Evolutionary conservation across 1,140 invertebrate genomes (phyloP), one percentile per base, ranked within the genome.

Genomic region (Sinella curviseta): DNA sequence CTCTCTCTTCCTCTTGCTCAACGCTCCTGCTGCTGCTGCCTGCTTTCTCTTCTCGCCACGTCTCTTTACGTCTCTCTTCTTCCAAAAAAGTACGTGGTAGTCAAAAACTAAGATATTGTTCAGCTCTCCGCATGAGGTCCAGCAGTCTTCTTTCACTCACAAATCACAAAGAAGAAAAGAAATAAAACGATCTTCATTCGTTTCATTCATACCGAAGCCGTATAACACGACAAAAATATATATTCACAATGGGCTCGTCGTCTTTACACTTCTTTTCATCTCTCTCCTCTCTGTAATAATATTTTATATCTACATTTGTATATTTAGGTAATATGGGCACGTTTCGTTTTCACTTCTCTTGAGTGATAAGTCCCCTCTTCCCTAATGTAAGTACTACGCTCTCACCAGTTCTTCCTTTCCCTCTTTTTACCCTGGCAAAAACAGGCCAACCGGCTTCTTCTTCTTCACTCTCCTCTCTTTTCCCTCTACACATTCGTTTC

Each of bases 71-170:
- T n/a, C n/a, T n/a, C n/a, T n/a, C n/a, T n/a, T n/a, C n/a, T n/a
- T n/a, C n/a, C 8, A 48, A 48, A 48, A 48, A 48, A 48, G 39
- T 48, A 20, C 39, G 20, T 8, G 20, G 39, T 26, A 60, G 57
- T 60, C 57, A 60, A 60, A 60, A 60, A 60, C 57, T 60, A 60
- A 60, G 57, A 60, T 60, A 60, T 60, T 60, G 57, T 60, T 60
- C 24, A 26, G 14, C 24, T 60, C 57, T 3, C 57, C 24, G 57
- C 57, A 60, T 60, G 57, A 17, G 57, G 57, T 60, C 57, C 57
- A 26, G 57, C 57, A 60, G 57, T 60, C 57, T 60, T 60, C 57
- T 17, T 60, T 60, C 57, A 60, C 57, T 60, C 57, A 60, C 57
- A 60, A 60, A 60, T 60, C 57, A 60, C 57, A 60, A n/a, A 60